Evolutionary conservation across 2,888 invertebrate species (phyloP).

Genomic region (Drosophila gaucha): DNA sequence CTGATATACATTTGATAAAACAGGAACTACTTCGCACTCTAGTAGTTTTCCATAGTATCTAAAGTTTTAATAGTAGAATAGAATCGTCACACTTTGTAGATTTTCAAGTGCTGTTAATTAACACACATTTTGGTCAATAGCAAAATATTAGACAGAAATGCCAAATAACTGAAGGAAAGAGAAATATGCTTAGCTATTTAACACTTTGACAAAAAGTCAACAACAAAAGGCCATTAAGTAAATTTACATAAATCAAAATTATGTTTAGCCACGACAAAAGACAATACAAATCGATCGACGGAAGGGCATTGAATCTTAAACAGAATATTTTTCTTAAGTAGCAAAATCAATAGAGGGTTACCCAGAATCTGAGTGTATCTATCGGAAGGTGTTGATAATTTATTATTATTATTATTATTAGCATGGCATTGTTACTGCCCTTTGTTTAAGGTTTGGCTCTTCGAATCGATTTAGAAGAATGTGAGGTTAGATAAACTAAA

Average conservation of each 20-base stretch:
- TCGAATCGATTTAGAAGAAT: slow-evolving; percentile 19
- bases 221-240: slow-evolving; percentile 72
- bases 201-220: slow-evolving; percentile 62
- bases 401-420: slow-evolving; percentile 76
- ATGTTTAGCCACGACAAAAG: slow-evolving; percentile 37
- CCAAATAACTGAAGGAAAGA: slow-evolving; percentile 27
- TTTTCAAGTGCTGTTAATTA: slow-evolving; percentile 3
- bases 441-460: slow-evolving; percentile 49
- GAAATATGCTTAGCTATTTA: slow-evolving; percentile 59
- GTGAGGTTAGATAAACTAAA: slow-evolving; percentile 16
- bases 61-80: background rate
- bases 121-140: slow-evolving; percentile 3
- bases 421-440: slow-evolving; percentile 54
- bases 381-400: slow-evolving; percentile 67
- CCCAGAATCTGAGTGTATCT: slow-evolving; percentile 22
- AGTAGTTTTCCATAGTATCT: background rate
- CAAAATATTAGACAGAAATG: background rate
- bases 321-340: slow-evolving; percentile 59
- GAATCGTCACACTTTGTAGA: background rate
- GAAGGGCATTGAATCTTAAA: slow-evolving; percentile 38
- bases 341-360: slow-evolving; percentile 40
- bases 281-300: slow-evolving; percentile 50
- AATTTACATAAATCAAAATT: slow-evolving; percentile 71
- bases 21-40: background rate
- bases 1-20: background rate